Percentiles rank a stretch among this genome's conserved stretches.
Conservation (phyloP, 1,140 invertebrate species). For the Euwallacea similis region DNA sequence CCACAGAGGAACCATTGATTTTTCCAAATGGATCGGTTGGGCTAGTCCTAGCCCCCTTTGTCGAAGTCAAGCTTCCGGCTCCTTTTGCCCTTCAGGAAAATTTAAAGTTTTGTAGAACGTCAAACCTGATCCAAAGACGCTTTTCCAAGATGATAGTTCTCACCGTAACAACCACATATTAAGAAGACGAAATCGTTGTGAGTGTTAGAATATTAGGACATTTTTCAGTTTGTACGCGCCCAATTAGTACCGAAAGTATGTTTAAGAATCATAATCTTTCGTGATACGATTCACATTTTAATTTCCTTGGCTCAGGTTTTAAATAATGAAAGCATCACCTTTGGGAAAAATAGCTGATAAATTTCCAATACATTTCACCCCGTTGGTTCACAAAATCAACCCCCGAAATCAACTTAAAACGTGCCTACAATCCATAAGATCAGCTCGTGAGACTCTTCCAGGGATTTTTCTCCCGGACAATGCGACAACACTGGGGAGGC, state of each 20-base stretch:
- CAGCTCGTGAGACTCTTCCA: background rate
- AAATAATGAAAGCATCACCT: background rate
- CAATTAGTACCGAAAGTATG: background rate
- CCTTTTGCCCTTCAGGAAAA: too few species aligned
- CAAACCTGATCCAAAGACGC: too few species aligned
- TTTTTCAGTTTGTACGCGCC: background rate
- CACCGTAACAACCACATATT: too few species aligned
- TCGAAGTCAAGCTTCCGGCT: background rate
- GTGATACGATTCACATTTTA: background rate
- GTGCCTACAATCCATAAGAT: constrained; percentile 5
- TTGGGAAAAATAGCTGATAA: too few species aligned
- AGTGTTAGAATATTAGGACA: too few species aligned
- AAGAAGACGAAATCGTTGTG: too few species aligned
- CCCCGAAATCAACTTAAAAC: background rate
- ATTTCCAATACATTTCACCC: background rate
- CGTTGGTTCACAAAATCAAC: background rate
- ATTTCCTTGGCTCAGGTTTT: background rate
- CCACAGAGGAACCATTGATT: background rate
- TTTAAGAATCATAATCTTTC: background rate
- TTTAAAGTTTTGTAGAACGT: too few species aligned
- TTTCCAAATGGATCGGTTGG: background rate
- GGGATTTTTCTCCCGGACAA: background rate
- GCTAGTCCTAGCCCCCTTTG: background rate
- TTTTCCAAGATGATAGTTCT: too few species aligned
- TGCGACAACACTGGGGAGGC: constrained; percentile 37